Conservation (phyloP, 2,888 invertebrate species). For the Dendrolimus houi region DNA sequence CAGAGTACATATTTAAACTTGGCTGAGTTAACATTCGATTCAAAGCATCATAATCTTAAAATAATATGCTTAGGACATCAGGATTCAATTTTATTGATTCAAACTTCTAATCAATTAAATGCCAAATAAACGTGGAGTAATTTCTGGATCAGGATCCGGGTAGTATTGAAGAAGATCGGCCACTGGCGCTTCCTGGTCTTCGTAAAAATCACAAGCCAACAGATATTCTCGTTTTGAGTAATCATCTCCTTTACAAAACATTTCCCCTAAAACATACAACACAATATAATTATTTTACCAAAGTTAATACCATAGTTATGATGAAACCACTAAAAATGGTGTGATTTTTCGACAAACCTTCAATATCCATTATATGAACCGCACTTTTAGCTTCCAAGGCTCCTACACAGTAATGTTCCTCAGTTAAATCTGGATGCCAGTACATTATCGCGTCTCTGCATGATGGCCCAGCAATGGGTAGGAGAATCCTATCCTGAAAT, state of each 20-base stretch:
- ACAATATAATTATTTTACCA: neutral
- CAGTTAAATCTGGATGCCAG: constrained; percentile 64
- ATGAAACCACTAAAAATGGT: neutral
- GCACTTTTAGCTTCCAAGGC: constrained; percentile 58
- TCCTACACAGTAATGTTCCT: constrained; percentile 68
- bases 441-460: constrained; percentile 70
- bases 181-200: constrained; percentile 66
- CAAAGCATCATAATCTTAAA: too few species aligned
- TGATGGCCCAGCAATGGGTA: constrained; percentile 61
- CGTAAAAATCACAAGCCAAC: constrained; percentile 66
- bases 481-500: constrained; percentile 54
- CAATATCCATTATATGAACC: constrained; percentile 60
- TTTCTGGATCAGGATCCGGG: constrained; percentile 64
- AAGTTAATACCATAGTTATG: neutral
- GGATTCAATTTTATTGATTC: too few species aligned
- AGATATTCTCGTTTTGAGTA: constrained; percentile 66
- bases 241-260: constrained; percentile 67
- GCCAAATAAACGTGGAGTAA: constrained; percentile 23
- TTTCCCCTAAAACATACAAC: constrained; percentile 42
- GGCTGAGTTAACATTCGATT: too few species aligned
- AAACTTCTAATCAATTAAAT: neutral
- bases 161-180: constrained; percentile 66
- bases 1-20: too few species aligned
- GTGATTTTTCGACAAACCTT: constrained; percentile 32
- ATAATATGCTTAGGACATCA: too few species aligned